phyloP scores from a whole-genome alignment of 2,797 vertebrate genomes.

The Sebastes iracundus region DNA sequence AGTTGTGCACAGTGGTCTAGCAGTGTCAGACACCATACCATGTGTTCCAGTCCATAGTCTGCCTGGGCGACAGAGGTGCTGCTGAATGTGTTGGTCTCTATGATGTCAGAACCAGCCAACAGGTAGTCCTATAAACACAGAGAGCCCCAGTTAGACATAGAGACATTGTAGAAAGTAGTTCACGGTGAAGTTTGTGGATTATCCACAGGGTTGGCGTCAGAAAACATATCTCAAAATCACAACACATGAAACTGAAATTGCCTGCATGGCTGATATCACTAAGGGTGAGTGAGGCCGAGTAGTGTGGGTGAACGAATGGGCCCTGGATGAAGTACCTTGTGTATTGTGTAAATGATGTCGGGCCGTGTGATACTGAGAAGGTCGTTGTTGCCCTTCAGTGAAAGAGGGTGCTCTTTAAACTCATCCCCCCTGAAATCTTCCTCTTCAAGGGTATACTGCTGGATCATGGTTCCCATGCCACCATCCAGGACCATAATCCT shows the following conservation, averaged over 20 bases:
- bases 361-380: constrained; percentile 94
- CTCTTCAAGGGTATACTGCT: constrained; percentile 85
- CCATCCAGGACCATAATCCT: constrained; percentile 95
- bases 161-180: background rate
- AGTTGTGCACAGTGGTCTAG: background rate
- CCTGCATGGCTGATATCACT: background rate
- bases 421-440: constrained; percentile 89
- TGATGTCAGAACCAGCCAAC: constrained; percentile 92
- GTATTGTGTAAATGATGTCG: constrained; percentile 89
- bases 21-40: constrained; percentile 79
- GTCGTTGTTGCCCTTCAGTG: constrained; percentile 95
- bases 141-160: background rate
- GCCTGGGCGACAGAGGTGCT: constrained; percentile 92
- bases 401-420: constrained; percentile 86
- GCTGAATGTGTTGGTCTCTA: constrained; percentile 98
- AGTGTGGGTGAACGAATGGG: background rate
- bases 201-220: background rate
- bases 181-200: background rate
- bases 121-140: constrained; percentile 89
- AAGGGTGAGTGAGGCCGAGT: background rate
- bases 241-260: background rate
- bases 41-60: constrained; percentile 91
- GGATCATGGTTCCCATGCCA: constrained; percentile 98
- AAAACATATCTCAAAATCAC: background rate
- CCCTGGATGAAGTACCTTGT: constrained; percentile 85